Percentiles rank a stretch among this genome's conserved stretches.
Conservation (phyloP, 1,140 invertebrate species). For the Homalodisca vitripennis region DNA sequence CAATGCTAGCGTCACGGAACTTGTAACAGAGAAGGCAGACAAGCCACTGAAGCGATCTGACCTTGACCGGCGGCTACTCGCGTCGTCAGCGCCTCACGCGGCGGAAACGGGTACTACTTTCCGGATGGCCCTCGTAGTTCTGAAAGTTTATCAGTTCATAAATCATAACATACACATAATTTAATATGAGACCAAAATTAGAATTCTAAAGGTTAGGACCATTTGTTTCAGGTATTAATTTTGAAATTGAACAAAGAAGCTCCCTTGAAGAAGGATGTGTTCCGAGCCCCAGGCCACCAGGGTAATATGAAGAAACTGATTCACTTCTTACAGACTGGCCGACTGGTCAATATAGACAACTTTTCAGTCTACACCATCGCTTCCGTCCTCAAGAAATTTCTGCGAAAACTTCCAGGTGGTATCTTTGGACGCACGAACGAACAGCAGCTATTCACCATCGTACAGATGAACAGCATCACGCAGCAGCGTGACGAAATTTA, state of each 20-base stretch:
- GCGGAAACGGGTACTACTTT: no score
- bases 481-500: slow-evolving; percentile 91
- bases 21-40: no score
- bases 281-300: slow-evolving; percentile 90
- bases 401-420: slow-evolving; percentile 95
- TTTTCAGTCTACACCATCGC: slow-evolving; percentile 98
- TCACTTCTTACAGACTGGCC: slow-evolving; percentile 91
- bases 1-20: no score
- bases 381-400: slow-evolving; percentile 95
- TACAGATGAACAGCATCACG: slow-evolving; percentile 72
- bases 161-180: no score
- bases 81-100: no score
- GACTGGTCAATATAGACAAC: slow-evolving; percentile 96
- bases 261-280: slow-evolving; percentile 88
- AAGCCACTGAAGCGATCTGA: no score
- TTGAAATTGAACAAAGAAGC: slow-evolving; percentile 94
- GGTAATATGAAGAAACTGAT: slow-evolving; percentile 95
- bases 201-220: no score
- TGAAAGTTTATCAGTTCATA: no score
- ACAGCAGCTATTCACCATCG: slow-evolving; percentile 84
- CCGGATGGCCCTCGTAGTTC: no score
- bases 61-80: no score
- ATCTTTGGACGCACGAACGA: slow-evolving; percentile 92
- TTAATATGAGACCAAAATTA: no score
- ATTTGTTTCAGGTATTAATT: slow-evolving; percentile 75